Evolutionary conservation across 2,797 vertebrate genomes (phyloP).

Genomic region (Urosaurus nigricauda): DNA sequence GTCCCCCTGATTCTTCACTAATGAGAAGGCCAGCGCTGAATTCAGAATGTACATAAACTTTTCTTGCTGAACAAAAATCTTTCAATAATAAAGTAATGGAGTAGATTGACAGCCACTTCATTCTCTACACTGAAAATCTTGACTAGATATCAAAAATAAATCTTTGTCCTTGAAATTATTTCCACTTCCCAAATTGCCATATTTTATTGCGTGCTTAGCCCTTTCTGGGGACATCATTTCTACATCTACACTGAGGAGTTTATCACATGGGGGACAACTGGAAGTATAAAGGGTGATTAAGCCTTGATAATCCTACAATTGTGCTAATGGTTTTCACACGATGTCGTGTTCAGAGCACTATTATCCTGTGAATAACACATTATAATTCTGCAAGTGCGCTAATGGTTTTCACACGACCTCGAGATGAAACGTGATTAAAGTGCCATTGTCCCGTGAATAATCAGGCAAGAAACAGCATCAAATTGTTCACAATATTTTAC

Average conservation of each 20-base stretch:
- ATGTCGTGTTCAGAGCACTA: too few species aligned
- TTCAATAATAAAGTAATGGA: background rate
- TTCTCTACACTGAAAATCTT: background rate
- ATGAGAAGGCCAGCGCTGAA: background rate
- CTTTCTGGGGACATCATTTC: constrained; percentile 20
- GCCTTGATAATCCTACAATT: too few species aligned
- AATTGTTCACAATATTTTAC: too few species aligned
- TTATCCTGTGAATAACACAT: too few species aligned
- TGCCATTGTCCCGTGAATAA: too few species aligned
- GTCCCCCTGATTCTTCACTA: background rate
- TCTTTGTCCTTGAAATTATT: constrained; percentile 9
- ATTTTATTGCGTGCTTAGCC: constrained; percentile 1
- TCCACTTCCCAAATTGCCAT: fast-evolving
- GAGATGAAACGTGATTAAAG: too few species aligned
- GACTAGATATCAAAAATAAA: background rate
- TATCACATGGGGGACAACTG: too few species aligned
- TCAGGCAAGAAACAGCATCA: too few species aligned
- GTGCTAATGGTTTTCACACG: too few species aligned
- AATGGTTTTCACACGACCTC: too few species aligned
- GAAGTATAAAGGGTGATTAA: too few species aligned
- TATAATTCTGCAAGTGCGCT: too few species aligned
- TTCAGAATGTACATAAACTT: background rate
- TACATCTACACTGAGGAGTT: background rate
- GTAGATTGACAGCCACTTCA: background rate
- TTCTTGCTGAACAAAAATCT: constrained; percentile 7